Evolutionary conservation across 2,113 vertebrate species (phyloP), one percentile per base, ranked within the genome.

Genomic region (Mobula hypostoma): DNA sequence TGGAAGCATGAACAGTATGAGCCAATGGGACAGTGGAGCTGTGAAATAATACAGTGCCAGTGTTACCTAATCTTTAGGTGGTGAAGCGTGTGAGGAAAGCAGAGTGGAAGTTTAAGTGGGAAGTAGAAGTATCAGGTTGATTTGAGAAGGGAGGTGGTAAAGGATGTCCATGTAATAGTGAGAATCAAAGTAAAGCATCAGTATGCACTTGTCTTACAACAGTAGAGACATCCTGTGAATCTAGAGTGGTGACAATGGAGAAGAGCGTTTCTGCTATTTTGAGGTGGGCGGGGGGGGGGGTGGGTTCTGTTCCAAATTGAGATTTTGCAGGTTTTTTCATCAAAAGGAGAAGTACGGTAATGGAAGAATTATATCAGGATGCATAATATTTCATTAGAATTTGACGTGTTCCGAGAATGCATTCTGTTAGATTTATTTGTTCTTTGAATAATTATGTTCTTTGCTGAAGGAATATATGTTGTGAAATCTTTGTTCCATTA

Each of bases 351-450:
- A n/a, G 24, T 29, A 77, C n/a, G 24, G 8, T n/a, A 6, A 9
- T 77, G 27, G n/a, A 79, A 79, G 12, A 36, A 36, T 0, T 79
- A 2, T 2, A 36, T 17, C 12, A 74, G 70, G 19, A 74, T 79
- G n/a, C 8, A 79, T 79, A 79, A 79, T 79, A n/a, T 79, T 79
- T 79, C n/a, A 79, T 79, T n/a, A 32, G n/a, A 79, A 79, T 77
- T 77, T 12, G 14, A 36, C 32, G 7, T 79, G n/a, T 36, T n/a
- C 15, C 77, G 11, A 29, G 7, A 77, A 29, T 29, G 5, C 5
- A 79, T 79, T 79, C 77, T 40, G 12, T 15, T 32, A 80, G 14
- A 80, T 40, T 2, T 40, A 40, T 80, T 6, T 80, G 14, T 19
- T 5, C 32, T n/a, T 40, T 80, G 14, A 80, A 19, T 80, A 80